A percentile compares a stretch with the other conserved stretches of the same genome.
Conservation (phyloP, 2,888 invertebrate species). For the Cephus rjabovi region DNA sequence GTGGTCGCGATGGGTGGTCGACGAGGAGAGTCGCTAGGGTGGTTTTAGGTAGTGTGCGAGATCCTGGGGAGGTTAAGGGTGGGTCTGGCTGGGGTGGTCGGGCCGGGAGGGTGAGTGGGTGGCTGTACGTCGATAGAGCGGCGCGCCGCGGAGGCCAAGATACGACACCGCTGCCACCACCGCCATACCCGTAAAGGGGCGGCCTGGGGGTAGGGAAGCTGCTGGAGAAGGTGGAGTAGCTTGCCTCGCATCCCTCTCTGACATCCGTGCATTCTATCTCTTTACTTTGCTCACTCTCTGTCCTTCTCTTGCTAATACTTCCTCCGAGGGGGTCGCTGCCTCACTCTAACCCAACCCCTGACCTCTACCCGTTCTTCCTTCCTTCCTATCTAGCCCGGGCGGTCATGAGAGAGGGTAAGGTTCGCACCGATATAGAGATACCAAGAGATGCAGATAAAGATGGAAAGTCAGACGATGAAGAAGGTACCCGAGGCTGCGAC, state of each 20-base stretch:
- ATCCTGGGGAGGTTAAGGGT: slow-evolving; percentile 19
- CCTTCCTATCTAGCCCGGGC: slow-evolving; percentile 14
- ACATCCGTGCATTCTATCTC: slow-evolving; percentile 7
- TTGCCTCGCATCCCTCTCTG: not conserved
- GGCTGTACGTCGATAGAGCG: slow-evolving; percentile 66
- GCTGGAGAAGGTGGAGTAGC: slow-evolving; percentile 17
- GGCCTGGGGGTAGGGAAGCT: slow-evolving; percentile 23
- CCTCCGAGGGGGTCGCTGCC: slow-evolving; percentile 13
- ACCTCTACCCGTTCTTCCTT: slow-evolving; percentile 25
- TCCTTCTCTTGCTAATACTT: slow-evolving; percentile 3
- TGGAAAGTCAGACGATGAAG: slow-evolving; percentile 18
- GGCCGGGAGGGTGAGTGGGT: slow-evolving; percentile 39
- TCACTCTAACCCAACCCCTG: slow-evolving; percentile 30
- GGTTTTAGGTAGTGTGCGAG: slow-evolving; percentile 3
- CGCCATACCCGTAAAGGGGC: slow-evolving; percentile 63
- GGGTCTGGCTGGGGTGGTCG: slow-evolving; percentile 30
- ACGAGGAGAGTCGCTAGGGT: slow-evolving; percentile 13
- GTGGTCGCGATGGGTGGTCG: not conserved
- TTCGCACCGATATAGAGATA: not conserved
- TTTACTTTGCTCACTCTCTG: not conserved
- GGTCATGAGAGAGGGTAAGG: not conserved
- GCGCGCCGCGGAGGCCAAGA: slow-evolving; percentile 67
- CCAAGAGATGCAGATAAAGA: slow-evolving; percentile 7
- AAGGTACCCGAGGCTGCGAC: slow-evolving; percentile 14
- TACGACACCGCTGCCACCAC: slow-evolving; percentile 66